Evolutionary conservation across 2,888 invertebrate genomes (phyloP).

Genomic region (Rugalucina vietnamica): DNA sequence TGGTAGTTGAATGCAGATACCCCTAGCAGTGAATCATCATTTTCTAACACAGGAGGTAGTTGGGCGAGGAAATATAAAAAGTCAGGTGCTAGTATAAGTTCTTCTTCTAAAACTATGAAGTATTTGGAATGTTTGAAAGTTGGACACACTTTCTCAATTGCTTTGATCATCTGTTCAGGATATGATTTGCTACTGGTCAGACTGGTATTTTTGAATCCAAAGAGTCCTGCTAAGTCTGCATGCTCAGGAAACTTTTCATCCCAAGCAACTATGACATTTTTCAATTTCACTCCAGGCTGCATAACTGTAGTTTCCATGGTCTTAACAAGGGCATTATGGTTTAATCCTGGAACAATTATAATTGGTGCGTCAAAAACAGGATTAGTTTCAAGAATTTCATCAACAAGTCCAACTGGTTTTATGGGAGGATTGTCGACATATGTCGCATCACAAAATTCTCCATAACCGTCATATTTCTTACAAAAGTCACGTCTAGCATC

Average conservation of each 20-base stretch:
- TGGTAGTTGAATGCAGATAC: conserved; percentile 85
- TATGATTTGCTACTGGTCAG: conserved; percentile 80
- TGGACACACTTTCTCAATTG: conserved; percentile 75
- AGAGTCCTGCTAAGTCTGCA: conserved; percentile 82
- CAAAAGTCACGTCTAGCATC: conserved; percentile 84
- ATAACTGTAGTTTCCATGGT: conserved; percentile 85
- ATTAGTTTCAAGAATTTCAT: conserved; percentile 79
- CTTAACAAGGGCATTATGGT: conserved; percentile 83
- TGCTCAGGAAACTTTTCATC: conserved; percentile 84
- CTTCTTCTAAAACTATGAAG: conserved; percentile 85
- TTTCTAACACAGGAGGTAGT: conserved; percentile 82
- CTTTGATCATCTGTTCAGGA: conserved; percentile 82
- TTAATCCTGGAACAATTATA: conserved; percentile 84
- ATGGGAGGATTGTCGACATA: conserved; percentile 82
- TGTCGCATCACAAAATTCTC: conserved; percentile 83
- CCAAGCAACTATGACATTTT: conserved; percentile 83
- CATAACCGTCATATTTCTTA: conserved; percentile 84
- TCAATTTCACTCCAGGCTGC: conserved; percentile 85
- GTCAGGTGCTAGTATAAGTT: conserved; percentile 85
- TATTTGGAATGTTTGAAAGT: conserved; percentile 80
- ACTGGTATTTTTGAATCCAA: conserved; percentile 81
- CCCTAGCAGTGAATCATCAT: conserved; percentile 83
- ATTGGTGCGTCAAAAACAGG: conserved; percentile 84
- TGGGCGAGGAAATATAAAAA: conserved; percentile 85
- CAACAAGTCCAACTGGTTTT: conserved; percentile 80